Conservation (phyloP, 2,113 vertebrate species). For the Aegithalos caudatus region DNA sequence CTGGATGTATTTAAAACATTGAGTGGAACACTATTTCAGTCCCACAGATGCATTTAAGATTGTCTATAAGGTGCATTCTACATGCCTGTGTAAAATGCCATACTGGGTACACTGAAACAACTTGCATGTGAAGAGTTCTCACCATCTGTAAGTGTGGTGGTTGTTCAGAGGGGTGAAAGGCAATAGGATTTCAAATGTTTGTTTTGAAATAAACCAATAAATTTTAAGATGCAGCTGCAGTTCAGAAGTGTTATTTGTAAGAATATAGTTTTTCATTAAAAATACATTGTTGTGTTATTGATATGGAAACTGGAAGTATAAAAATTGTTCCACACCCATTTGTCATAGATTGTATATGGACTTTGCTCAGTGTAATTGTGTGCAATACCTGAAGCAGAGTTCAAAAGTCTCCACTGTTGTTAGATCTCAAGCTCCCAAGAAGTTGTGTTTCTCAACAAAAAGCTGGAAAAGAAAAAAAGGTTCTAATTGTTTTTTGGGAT, state of each 20-base stretch:
- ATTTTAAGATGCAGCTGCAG: neutral
- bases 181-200: neutral
- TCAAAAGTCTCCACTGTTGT: slow-evolving; percentile 1
- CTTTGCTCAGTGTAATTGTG: slow-evolving; percentile 42
- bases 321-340: neutral
- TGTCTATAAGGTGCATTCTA: neutral
- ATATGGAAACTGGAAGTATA: neutral
- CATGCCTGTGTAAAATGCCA: neutral
- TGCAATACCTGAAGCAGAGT: neutral
- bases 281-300: neutral
- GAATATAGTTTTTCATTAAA: neutral
- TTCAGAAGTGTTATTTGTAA: neutral
- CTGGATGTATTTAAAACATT: neutral
- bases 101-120: neutral
- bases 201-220: slow-evolving; percentile 33
- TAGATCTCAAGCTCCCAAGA: neutral
- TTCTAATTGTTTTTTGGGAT: neutral
- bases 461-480: slow-evolving; percentile 16
- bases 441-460: neutral
- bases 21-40: neutral
- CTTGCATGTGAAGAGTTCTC: neutral
- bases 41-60: neutral
- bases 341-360: neutral
- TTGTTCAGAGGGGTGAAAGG: neutral
- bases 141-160: neutral